Evolutionary conservation across 2,888 invertebrate genomes (phyloP), one percentile per base, ranked within the genome.

Genomic region (Papilio gigon): DNA sequence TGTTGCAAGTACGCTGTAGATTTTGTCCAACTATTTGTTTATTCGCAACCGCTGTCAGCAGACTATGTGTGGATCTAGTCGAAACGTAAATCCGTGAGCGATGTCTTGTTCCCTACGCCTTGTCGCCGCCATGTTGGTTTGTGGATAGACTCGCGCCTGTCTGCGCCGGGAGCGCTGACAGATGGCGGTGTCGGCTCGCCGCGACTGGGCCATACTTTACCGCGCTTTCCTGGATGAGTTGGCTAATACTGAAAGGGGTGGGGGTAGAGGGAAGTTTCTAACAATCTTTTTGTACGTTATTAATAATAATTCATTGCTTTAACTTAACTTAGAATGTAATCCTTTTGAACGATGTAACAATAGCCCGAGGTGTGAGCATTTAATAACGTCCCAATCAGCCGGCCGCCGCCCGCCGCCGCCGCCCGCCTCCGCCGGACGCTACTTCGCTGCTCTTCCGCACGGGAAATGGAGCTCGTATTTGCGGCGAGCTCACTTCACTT

Each of bases 381-480:
- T 91, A 92, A 91, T 92, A 92, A 90, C 88, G 86, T 80, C 81
- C 88, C 90, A 90, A 91, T 90, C 91, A 91, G 88, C 88, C 89
- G 80, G 77, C 80, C 78, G 44, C 8, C 80, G 76, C 80, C 78
- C 3, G 20, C 80, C 78, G 27, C 33, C 33, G 88, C 88, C 89
- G 80, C 76, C 80, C 78, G n/a, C n/a, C n/a, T n/a, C 37, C 37
- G 82, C 84, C 90, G 90, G 90, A 90, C 77, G 85, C 81, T 80
- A 78, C 84, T 86, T 82, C 83, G 83, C 79, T 81, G 78, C 79
- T 84, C 84, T 87, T 89, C 89, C 89, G 83, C 78, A 71, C 84
- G 85, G 91, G 91, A 92, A 91, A 92, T 91, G 88, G 90, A 84
- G 85, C 85, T 82, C 85, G 88, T 87, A 89, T 88, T 89, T 75